phyloP scores from a whole-genome alignment of 2,113 vertebrate genomes.

The Albula glossodonta region DNA sequence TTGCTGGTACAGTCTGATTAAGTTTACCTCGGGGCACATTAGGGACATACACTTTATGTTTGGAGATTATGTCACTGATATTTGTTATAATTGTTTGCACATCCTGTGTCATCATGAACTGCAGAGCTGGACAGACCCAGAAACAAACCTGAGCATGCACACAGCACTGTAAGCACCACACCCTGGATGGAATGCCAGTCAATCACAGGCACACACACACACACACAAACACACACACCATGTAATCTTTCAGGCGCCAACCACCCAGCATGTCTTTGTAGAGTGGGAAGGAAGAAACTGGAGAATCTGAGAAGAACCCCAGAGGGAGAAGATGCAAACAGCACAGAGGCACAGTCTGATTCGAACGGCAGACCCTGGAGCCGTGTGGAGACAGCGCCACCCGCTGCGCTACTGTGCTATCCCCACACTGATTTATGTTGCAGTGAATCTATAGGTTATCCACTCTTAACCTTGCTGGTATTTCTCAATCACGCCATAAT shows the following conservation, averaged over 20 bases:
- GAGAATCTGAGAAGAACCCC: background rate
- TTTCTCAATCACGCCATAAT: background rate
- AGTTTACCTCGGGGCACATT: background rate
- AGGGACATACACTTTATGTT: too few relatives aligned
- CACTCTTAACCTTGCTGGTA: constrained; percentile 8
- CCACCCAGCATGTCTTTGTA: too few relatives aligned
- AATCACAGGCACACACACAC: background rate
- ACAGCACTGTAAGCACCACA: background rate
- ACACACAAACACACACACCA: background rate
- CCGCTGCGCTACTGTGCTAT: background rate
- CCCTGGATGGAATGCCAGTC: background rate
- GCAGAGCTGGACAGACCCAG: background rate
- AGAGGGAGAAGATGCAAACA: background rate
- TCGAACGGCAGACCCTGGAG: background rate
- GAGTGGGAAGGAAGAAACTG: too few relatives aligned
- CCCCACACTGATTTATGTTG: background rate
- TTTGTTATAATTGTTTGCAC: background rate
- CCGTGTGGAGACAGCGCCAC: background rate
- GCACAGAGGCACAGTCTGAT: background rate
- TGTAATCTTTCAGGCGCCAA: too few relatives aligned
- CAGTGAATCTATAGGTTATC: constrained; percentile 4
- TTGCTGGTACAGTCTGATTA: background rate
- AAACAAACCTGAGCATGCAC: background rate
- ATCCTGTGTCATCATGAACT: background rate
- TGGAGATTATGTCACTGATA: background rate